These are phyloP conservation scores for Spatula clypeata DNA, from an alignment of 2,797 vertebrate species.

Conservation along the genomic window DNA sequence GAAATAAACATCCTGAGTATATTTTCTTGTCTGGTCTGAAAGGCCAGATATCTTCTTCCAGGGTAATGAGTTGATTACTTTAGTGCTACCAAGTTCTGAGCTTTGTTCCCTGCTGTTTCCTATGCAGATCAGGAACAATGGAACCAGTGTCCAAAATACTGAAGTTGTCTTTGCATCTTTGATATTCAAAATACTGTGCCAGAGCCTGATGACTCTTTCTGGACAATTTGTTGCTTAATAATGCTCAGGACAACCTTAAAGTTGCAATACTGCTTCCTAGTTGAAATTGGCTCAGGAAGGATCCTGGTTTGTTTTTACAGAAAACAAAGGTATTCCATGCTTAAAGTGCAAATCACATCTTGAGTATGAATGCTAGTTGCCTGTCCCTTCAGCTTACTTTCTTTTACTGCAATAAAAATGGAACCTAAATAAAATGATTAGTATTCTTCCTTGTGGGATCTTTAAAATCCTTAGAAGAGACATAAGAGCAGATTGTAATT, in stretches of 20 bases:
- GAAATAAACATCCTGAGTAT: not conserved
- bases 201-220: not conserved
- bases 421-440: not conserved
- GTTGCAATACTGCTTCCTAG: not conserved
- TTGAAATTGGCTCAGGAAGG: not conserved
- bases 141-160: not conserved
- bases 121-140: not conserved
- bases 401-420: not conserved
- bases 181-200: not conserved
- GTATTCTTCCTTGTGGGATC: not conserved
- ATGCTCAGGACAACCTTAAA: not conserved
- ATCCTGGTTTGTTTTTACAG: not conserved
- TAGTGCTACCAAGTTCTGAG: not conserved
- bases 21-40: not conserved
- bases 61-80: not conserved
- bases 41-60: not conserved
- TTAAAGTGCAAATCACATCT: not conserved
- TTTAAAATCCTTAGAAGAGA: not conserved
- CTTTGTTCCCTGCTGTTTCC: not conserved
- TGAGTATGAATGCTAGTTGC: not conserved
- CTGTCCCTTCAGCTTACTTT: not conserved
- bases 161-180: not conserved
- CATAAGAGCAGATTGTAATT: not conserved
- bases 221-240: not conserved
- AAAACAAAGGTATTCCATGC: not conserved